A percentile compares a stretch with the other conserved stretches of the same genome.
These are phyloP conservation scores for Poeciliopsis turrubarensis DNA, from an alignment of 2,113 vertebrate genomes.

Conservation along the genomic window DNA sequence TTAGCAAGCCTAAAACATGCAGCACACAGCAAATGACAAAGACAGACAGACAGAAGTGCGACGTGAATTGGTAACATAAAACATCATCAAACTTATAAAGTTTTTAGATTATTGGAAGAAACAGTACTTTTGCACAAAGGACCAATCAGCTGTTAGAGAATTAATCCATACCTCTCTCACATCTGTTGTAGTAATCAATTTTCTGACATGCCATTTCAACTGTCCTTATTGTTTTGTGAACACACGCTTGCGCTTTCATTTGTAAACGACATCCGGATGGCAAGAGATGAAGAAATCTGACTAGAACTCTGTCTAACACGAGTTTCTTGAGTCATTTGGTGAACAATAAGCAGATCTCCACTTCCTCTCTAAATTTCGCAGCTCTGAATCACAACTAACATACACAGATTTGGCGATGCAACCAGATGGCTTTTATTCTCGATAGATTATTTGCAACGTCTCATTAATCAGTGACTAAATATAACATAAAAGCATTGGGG, in stretches of 20 bases:
- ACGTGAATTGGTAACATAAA: conserved; percentile 51
- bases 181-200: conserved; percentile 47
- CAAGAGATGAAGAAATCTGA: conserved; percentile 22
- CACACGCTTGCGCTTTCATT: not conserved
- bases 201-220: conserved; percentile 41
- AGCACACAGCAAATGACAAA: conserved; percentile 26
- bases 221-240: conserved; percentile 21
- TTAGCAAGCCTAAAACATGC: conserved; percentile 34
- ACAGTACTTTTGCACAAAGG: conserved; percentile 45
- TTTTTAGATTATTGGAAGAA: conserved; percentile 50
- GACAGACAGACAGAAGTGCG: conserved; percentile 12
- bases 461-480: conserved; percentile 57
- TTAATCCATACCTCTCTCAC: conserved; percentile 48
- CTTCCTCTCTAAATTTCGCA: conserved; percentile 65
- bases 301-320: conserved; percentile 33
- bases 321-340: conserved; percentile 42
- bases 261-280: conserved; percentile 12
- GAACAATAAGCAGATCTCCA: conserved; percentile 56
- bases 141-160: conserved; percentile 49
- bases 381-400: conserved; percentile 61
- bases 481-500: conserved; percentile 34
- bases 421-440: conserved; percentile 69
- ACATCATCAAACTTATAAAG: conserved; percentile 58
- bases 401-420: conserved; percentile 62
- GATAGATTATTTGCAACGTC: conserved; percentile 54